phyloP scores from a whole-genome alignment of 2,113 vertebrate genomes.

The Tachycineta bicolor region DNA sequence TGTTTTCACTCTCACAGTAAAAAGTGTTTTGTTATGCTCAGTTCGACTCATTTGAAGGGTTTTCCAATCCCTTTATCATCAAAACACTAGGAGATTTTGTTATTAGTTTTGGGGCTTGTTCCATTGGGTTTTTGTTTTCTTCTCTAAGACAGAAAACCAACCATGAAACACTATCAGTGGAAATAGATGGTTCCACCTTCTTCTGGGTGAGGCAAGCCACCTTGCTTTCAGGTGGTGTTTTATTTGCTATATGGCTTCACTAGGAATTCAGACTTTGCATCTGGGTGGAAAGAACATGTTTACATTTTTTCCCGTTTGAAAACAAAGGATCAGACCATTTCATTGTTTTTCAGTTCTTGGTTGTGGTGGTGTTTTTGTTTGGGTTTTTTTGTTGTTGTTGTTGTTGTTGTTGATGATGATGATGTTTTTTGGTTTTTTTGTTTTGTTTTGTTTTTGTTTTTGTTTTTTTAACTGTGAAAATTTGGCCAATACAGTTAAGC shows the following conservation, averaged over 20 bases:
- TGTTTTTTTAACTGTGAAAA: neutral
- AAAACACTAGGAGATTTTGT: neutral
- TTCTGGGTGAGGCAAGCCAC: neutral
- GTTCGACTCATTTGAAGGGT: neutral
- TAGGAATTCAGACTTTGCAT: neutral
- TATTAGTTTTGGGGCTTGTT: neutral
- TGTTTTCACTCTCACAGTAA: neutral
- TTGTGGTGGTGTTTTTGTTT: too few relatives aligned
- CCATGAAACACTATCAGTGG: neutral
- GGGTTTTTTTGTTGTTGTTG: too few relatives aligned
- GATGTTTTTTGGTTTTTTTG: too few relatives aligned
- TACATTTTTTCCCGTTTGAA: neutral
- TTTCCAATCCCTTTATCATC: neutral
- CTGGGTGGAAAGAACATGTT: neutral
- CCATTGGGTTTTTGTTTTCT: neutral
- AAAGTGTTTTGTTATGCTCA: neutral
- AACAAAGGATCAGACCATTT: neutral
- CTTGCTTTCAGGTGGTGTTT: neutral
- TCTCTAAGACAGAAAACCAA: neutral
- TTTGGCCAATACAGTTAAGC: neutral
- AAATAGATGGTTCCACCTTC: neutral
- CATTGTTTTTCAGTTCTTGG: neutral
- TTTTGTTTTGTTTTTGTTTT: too few relatives aligned
- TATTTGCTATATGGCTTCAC: neutral
- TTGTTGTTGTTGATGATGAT: too few relatives aligned